These are phyloP conservation scores for Caranx ignobilis DNA, from an alignment of 2,113 vertebrate genomes.

Conservation along the genomic window DNA sequence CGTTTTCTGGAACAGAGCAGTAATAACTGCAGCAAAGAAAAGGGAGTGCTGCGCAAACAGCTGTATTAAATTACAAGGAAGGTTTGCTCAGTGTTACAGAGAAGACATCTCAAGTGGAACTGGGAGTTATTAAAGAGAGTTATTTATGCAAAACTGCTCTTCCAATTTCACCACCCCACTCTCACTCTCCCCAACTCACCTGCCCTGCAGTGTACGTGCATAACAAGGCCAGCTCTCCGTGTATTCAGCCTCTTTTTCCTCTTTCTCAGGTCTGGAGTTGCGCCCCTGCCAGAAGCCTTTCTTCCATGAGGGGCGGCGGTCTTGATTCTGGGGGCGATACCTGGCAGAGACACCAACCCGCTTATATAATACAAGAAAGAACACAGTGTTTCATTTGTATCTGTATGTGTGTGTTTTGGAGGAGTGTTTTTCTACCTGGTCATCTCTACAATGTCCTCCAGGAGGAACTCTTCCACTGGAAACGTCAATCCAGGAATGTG, in stretches of 20 bases:
- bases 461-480: slow-evolving; percentile 93
- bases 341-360: slow-evolving; percentile 65
- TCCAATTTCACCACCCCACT: neutral
- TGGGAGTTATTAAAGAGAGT: neutral
- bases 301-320: slow-evolving; percentile 86
- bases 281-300: slow-evolving; percentile 92
- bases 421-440: slow-evolving; percentile 81
- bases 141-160: neutral
- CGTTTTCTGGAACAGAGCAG: neutral
- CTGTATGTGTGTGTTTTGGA: neutral
- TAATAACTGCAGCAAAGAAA: neutral
- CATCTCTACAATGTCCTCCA: slow-evolving; percentile 95
- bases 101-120: neutral
- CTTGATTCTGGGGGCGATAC: slow-evolving; percentile 86
- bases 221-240: slow-evolving; percentile 91
- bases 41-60: neutral
- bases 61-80: neutral
- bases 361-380: neutral
- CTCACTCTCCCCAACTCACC: slow-evolving; percentile 74
- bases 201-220: slow-evolving; percentile 84
- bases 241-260: slow-evolving; percentile 92
- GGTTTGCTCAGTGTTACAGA: slow-evolving; percentile 7
- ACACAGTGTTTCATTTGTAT: neutral
- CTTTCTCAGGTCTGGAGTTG: slow-evolving; percentile 88
- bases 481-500: slow-evolving; percentile 97